phyloP scores from a whole-genome alignment of 1,140 invertebrate species.

The Drosophila murphyi region DNA sequence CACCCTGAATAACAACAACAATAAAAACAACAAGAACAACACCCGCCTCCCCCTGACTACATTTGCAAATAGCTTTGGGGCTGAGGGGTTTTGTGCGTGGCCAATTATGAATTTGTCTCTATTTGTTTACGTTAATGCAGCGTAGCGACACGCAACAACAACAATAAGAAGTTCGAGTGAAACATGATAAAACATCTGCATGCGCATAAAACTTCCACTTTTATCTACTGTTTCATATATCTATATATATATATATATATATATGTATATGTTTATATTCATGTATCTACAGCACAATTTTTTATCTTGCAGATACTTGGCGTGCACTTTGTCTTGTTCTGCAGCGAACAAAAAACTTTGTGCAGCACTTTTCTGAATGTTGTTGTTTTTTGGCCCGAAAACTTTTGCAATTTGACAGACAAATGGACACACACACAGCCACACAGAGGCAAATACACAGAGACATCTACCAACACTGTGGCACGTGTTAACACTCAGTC shows the following conservation, averaged over 20 bases:
- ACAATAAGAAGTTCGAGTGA: constrained; percentile 15
- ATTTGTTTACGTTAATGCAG: constrained; percentile 75
- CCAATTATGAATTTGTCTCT: constrained; percentile 61
- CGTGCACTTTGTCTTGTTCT: constrained; percentile 36
- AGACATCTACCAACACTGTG: constrained; percentile 43
- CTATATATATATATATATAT: no score
- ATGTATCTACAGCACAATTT: constrained; percentile 27
- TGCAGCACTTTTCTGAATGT: constrained; percentile 40
- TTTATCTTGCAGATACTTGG: constrained; percentile 73
- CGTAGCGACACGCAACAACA: constrained; percentile 42
- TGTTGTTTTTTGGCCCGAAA: constrained; percentile 35
- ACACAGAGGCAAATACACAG: constrained; percentile 29
- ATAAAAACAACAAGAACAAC: not conserved
- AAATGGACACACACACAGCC: constrained; percentile 17
- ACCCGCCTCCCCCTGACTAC: not conserved
- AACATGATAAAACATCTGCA: constrained; percentile 62
- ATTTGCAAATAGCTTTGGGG: constrained; percentile 1
- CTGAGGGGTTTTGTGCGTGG: not conserved
- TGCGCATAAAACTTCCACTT: constrained; percentile 59
- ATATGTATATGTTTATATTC: no score
- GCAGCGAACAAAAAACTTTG: constrained; percentile 40
- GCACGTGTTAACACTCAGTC: constrained; percentile 79
- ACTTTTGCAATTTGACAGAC: constrained; percentile 50
- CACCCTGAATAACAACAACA: constrained; percentile 33
- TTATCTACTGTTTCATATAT: constrained; percentile 20